phyloP scores from a whole-genome alignment of 2,113 vertebrate species.

The Oncorhynchus tshawytscha region DNA sequence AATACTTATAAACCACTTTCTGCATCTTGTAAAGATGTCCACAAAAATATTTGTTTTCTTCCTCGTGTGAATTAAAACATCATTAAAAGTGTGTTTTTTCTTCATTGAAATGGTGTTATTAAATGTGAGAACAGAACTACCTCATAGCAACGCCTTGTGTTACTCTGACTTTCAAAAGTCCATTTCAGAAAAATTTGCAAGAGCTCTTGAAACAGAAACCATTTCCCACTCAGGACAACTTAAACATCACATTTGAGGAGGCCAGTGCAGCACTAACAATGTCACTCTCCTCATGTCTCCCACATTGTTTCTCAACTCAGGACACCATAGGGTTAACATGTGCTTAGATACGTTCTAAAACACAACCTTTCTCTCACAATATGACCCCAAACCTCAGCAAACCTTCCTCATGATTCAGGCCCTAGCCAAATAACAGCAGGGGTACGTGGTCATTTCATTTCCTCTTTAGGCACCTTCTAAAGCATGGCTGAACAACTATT shows the following conservation, averaged over 20 bases:
- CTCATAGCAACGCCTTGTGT: conserved; percentile 49
- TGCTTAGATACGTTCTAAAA: conserved; percentile 39
- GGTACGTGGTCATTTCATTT: conserved; percentile 31
- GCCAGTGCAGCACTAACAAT: conserved; percentile 27
- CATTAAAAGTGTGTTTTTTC: conserved; percentile 31
- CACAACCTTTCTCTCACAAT: conserved; percentile 28
- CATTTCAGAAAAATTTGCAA: conserved; percentile 39
- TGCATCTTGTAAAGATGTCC: conserved; percentile 37
- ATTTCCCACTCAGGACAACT: conserved; percentile 43
- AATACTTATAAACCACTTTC: conserved; percentile 63
- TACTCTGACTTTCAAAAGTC: conserved; percentile 49
- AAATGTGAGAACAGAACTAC: conserved; percentile 39
- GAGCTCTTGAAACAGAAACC: conserved; percentile 44
- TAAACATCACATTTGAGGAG: conserved; percentile 39
- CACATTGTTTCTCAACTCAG: conserved; percentile 16
- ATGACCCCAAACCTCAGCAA: conserved; percentile 74
- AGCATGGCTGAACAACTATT: conserved; percentile 31
- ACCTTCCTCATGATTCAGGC: conserved; percentile 78
- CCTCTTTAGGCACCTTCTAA: conserved; percentile 50
- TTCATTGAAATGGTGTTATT: conserved; percentile 40
- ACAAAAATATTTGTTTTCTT: conserved; percentile 19
- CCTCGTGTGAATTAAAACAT: conserved; percentile 36
- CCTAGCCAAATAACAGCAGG: conserved; percentile 41
- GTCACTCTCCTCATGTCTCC: conserved; percentile 27
- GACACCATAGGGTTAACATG: conserved; percentile 47